Evolutionary conservation across 2,888 invertebrate genomes (phyloP).

Genomic region (Falcaria lacertinaria): DNA sequence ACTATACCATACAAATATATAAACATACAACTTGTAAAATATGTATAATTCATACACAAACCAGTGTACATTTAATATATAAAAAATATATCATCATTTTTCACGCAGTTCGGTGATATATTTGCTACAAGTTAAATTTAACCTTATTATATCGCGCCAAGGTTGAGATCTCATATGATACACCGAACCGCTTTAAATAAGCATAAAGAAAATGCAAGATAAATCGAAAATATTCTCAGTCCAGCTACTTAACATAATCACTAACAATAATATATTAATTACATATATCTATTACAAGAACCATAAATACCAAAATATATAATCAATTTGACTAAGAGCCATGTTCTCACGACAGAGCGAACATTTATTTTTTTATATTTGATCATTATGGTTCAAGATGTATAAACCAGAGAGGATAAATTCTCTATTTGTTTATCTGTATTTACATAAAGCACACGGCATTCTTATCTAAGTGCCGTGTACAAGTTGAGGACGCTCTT

Average conservation of each 20-base stretch:
- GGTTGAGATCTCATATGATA: not conserved
- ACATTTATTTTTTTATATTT: too few relatives aligned
- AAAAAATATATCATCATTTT: constrained; percentile 28
- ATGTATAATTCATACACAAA: constrained; percentile 59
- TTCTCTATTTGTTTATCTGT: too few relatives aligned
- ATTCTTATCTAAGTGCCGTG: constrained; percentile 83
- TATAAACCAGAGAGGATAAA: too few relatives aligned
- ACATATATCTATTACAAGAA: not conserved
- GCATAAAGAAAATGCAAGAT: not conserved
- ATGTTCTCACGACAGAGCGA: too few relatives aligned
- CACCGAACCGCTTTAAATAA: not conserved
- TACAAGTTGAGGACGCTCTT: constrained; percentile 96
- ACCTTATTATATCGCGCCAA: not conserved
- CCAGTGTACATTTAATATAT: constrained; percentile 55
- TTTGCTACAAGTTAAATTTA: not conserved
- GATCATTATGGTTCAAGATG: too few relatives aligned
- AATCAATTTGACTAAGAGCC: too few relatives aligned
- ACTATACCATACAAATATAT: too few relatives aligned
- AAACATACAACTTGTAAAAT: constrained; percentile 19
- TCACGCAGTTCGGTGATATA: constrained; percentile 15
- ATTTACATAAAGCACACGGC: not conserved
- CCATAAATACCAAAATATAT: too few relatives aligned
- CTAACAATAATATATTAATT: not conserved
- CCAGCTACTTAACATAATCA: constrained; percentile 13
- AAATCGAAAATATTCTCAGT: constrained; percentile 10